Percentiles rank a stretch among this genome's conserved stretches.
These are phyloP conservation scores for Heliothis virescens DNA, from an alignment of 1,140 invertebrate species.

Conservation along the genomic window DNA sequence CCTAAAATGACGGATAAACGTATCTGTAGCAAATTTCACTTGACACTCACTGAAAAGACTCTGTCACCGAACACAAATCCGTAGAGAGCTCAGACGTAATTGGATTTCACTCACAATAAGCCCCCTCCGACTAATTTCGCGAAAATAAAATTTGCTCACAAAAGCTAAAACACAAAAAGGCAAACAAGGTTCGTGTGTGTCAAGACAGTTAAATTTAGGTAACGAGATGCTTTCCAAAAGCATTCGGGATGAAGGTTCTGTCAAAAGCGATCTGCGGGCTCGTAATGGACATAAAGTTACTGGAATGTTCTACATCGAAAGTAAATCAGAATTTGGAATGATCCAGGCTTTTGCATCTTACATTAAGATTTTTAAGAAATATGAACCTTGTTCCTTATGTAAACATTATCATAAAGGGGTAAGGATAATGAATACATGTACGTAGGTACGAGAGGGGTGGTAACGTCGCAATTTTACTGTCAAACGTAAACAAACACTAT, in stretches of 20 bases:
- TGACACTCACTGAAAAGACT: conserved; percentile 52
- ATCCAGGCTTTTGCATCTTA: too few species aligned
- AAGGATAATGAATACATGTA: not conserved
- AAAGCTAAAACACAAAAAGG: conserved; percentile 69
- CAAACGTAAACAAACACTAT: conserved; percentile 53
- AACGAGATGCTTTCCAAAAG: conserved; percentile 75
- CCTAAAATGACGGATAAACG: conserved; percentile 2
- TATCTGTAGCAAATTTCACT: conserved; percentile 37
- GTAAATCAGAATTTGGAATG: too few species aligned
- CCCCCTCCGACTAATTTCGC: conserved; percentile 67
- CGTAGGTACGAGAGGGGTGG: not conserved
- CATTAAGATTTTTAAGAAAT: too few species aligned
- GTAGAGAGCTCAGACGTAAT: conserved; percentile 61
- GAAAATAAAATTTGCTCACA: conserved; percentile 78
- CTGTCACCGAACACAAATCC: conserved; percentile 47
- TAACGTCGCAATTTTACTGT: conserved; percentile 53
- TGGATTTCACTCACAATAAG: conserved; percentile 70
- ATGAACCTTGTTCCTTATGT: too few species aligned
- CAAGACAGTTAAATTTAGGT: conserved; percentile 80
- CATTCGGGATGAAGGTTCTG: conserved; percentile 66
- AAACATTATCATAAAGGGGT: not conserved
- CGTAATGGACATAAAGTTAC: conserved; percentile 48
- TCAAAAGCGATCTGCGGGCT: conserved; percentile 73
- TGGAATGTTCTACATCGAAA: conserved; percentile 32
- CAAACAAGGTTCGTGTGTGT: conserved; percentile 78